phyloP scores from a whole-genome alignment of 2,113 vertebrate species.

The Festucalex cinctus region DNA sequence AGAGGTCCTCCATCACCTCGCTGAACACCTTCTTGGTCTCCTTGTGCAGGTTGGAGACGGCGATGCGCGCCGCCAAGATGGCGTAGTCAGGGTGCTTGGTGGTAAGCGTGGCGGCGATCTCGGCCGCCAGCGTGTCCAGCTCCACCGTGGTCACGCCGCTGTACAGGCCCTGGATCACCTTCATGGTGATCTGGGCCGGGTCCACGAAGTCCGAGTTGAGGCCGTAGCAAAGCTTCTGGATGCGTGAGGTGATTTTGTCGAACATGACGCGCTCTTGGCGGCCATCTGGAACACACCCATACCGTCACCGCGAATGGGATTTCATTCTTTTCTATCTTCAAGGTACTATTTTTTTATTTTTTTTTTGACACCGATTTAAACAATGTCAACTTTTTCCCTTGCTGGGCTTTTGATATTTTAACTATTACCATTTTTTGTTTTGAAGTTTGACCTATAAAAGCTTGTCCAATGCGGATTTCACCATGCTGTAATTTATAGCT shows the following conservation, averaged over 20 bases:
- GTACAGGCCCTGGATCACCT: constrained; percentile 96
- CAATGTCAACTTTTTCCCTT: too few species aligned
- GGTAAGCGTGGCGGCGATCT: constrained; percentile 91
- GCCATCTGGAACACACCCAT: constrained; percentile 76
- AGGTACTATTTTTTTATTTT: too few species aligned
- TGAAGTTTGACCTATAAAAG: too few species aligned
- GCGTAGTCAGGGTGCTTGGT: constrained; percentile 97
- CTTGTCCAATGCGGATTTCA: too few species aligned
- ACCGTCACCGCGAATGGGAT: too few species aligned
- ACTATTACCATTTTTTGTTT: too few species aligned
- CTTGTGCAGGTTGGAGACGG: constrained; percentile 96
- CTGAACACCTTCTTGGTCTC: constrained; percentile 98
- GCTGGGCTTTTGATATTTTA: too few species aligned
- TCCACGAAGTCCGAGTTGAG: constrained; percentile 95
- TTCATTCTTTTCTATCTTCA: too few species aligned
- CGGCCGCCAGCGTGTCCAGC: constrained; percentile 90
- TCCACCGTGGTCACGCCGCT: constrained; percentile 95
- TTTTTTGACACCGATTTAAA: too few species aligned
- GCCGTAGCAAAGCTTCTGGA: constrained; percentile 97
- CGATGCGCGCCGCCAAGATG: constrained; percentile 90
- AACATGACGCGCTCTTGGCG: constrained; percentile 98
- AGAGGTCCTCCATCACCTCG: constrained; percentile 96
- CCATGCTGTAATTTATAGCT: too few species aligned
- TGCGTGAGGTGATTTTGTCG: constrained; percentile 95
- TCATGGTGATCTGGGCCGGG: constrained; percentile 97